Conservation (phyloP, 1,140 invertebrate genomes). For the Ostrea denselamellosa region DNA sequence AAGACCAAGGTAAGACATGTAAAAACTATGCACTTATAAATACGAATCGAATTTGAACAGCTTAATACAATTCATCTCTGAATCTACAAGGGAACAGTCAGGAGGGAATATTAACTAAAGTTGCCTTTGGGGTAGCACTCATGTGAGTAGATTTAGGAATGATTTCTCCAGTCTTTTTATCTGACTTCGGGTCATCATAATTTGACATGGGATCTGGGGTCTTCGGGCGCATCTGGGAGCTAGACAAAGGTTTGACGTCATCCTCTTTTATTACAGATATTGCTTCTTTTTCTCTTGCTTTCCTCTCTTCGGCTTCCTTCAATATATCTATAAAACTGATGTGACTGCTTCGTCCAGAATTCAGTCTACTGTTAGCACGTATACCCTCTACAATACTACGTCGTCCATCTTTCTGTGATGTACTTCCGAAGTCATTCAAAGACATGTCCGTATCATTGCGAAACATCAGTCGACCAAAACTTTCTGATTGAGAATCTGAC, state of each 20-base stretch:
- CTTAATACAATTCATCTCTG: no score
- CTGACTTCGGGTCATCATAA: conserved; percentile 41
- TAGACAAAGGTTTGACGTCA: conserved; percentile 28
- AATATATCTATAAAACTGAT: conserved; percentile 57
- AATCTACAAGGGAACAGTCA: background rate
- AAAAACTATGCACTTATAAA: no score
- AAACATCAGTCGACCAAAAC: background rate
- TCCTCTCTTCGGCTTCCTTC: conserved; percentile 52
- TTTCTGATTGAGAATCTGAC: background rate
- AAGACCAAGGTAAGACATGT: no score
- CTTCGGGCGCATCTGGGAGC: conserved; percentile 39
- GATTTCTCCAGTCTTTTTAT: background rate
- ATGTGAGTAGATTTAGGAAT: background rate
- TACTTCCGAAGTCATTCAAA: background rate
- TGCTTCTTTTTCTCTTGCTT: conserved; percentile 44
- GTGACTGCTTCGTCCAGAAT: conserved; percentile 28
- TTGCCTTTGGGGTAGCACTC: conserved; percentile 50
- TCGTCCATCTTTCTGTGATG: conserved; percentile 8
- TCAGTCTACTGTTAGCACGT: background rate
- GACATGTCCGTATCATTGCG: conserved; percentile 21
- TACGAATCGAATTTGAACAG: no score
- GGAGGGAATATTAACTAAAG: conserved; percentile 42
- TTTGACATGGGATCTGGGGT: conserved; percentile 48
- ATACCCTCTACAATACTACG: background rate
- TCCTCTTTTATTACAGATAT: background rate